These are phyloP conservation scores for Redunca redunca DNA, from an alignment of 2,113 vertebrate genomes.

Conservation along the genomic window DNA sequence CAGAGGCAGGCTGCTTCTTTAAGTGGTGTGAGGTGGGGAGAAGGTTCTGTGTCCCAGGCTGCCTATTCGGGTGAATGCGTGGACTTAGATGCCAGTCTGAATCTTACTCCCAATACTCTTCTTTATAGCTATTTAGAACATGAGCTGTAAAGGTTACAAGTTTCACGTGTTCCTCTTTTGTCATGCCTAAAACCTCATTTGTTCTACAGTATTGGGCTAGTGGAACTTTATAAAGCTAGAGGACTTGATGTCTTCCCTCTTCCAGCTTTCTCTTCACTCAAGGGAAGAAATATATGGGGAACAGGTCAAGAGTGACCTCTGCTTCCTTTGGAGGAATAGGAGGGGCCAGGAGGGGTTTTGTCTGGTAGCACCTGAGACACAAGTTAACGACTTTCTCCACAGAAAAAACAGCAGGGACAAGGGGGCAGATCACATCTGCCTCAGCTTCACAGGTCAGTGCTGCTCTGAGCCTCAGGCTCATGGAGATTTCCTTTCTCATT, in stretches of 20 bases:
- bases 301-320: background rate
- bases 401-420: background rate
- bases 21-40: background rate
- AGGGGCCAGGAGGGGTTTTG: background rate
- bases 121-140: background rate
- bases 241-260: background rate
- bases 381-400: background rate
- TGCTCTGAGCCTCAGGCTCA: background rate
- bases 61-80: rapidly evolving
- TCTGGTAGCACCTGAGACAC: background rate
- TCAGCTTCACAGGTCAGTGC: background rate
- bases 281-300: background rate
- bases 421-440: background rate
- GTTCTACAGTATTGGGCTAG: background rate
- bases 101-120: background rate
- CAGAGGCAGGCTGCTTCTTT: background rate
- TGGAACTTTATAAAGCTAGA: background rate
- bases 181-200: background rate
- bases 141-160: background rate
- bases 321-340: background rate
- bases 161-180: background rate
- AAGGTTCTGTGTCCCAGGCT: no score
- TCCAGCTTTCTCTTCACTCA: background rate
- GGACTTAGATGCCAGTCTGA: background rate
- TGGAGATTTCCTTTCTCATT: background rate